phyloP scores from a whole-genome alignment of 2,888 invertebrate species.

The Lasioglossum vierecki region DNA sequence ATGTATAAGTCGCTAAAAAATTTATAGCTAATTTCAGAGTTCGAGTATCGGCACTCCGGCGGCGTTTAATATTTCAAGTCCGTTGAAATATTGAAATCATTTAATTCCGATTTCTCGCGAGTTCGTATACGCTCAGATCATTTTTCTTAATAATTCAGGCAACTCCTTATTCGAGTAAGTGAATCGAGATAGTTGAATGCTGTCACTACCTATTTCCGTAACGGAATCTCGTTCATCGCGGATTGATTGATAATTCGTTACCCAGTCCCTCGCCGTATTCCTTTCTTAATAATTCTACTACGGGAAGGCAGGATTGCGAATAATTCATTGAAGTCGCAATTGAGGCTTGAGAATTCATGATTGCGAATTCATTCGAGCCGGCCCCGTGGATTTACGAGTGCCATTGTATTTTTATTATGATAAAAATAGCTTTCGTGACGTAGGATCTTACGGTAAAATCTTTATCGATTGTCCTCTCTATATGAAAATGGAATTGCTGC shows the following conservation, averaged over 20 bases:
- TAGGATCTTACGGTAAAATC: neutral
- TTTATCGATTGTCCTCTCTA: neutral
- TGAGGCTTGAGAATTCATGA: constrained; percentile 3
- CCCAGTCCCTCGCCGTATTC: neutral
- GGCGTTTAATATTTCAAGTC: neutral
- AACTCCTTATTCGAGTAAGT: neutral
- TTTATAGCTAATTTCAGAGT: neutral
- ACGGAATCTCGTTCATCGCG: constrained; percentile 16
- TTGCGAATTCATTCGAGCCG: constrained; percentile 4
- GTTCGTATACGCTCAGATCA: neutral
- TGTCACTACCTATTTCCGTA: constrained; percentile 23
- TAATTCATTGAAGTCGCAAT: constrained; percentile 24
- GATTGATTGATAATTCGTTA: constrained; percentile 41
- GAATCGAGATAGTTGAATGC: neutral
- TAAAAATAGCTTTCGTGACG: neutral
- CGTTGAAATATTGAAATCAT: neutral
- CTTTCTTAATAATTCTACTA: constrained; percentile 7
- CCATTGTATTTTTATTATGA: neutral
- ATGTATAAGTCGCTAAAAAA: neutral
- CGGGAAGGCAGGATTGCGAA: neutral
- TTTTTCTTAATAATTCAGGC: neutral
- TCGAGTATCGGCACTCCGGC: neutral
- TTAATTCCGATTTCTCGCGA: neutral
- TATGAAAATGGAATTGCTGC: neutral
- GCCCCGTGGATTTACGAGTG: neutral